Conservation (phyloP, 1,140 invertebrate genomes). For the Drosophila gunungcola region DNA sequence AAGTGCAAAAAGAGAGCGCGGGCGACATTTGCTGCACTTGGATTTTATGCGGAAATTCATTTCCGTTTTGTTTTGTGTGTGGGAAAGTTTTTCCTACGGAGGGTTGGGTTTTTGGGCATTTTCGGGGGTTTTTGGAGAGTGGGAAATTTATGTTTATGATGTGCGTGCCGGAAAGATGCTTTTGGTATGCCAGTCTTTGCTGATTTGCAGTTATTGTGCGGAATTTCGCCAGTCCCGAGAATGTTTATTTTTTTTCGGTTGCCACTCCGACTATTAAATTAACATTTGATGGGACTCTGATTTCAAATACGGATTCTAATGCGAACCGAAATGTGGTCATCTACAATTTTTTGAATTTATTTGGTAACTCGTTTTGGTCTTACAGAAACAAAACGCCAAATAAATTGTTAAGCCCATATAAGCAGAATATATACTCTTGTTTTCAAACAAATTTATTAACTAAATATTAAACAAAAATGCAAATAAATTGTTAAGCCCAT, state of each 20-base stretch:
- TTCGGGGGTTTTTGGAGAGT: background rate
- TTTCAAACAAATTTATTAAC: no score
- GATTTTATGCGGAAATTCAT: slow-evolving; percentile 77
- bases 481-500: no score
- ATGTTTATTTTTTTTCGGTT: slow-evolving; percentile 5
- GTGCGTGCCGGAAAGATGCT: slow-evolving; percentile 75
- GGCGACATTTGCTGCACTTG: slow-evolving; percentile 48
- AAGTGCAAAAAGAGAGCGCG: slow-evolving; percentile 31
- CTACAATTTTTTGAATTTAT: no score
- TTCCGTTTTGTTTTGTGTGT: slow-evolving; percentile 70
- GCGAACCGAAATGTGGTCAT: background rate
- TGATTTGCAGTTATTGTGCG: slow-evolving; percentile 75
- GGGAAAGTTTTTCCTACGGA: slow-evolving; percentile 34
- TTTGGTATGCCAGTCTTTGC: slow-evolving; percentile 64
- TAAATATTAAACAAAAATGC: no score
- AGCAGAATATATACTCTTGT: no score
- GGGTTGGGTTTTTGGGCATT: slow-evolving; percentile 11
- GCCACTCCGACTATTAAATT: slow-evolving; percentile 58
- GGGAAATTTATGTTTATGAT: slow-evolving; percentile 78
- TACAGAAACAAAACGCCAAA: no score
- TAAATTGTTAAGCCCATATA: no score
- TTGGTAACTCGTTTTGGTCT: no score
- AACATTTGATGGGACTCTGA: slow-evolving; percentile 39
- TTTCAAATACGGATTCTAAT: slow-evolving; percentile 10
- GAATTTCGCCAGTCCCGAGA: slow-evolving; percentile 24